phyloP scores from a whole-genome alignment of 2,113 vertebrate genomes.

The Scartelaos histophorus region DNA sequence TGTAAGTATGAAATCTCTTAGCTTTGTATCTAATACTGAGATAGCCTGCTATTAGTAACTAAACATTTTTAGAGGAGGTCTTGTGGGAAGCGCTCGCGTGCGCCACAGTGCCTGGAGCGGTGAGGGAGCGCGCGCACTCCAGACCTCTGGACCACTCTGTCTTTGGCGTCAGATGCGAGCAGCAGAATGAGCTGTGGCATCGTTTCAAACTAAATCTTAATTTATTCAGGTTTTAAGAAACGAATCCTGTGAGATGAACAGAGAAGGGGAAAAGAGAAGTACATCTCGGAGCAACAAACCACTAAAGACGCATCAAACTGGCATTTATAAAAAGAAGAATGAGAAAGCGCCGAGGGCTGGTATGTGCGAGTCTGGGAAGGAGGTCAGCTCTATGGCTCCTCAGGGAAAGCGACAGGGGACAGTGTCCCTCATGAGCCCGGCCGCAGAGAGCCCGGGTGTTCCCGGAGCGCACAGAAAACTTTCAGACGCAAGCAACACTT shows the following conservation, averaged over 20 bases:
- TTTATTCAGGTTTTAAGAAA: not conserved
- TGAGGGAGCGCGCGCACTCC: not conserved
- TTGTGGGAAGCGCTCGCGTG: not conserved
- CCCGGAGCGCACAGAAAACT: constrained; percentile 66
- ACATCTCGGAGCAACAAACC: constrained; percentile 52
- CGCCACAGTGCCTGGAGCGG: not conserved
- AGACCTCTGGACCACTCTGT: not conserved
- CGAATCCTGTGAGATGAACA: constrained; percentile 45
- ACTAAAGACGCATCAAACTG: constrained; percentile 39
- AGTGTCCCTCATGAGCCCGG: constrained; percentile 1
- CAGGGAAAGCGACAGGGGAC: constrained; percentile 52
- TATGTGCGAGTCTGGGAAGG: constrained; percentile 48
- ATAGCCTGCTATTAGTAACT: not conserved
- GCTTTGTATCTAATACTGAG: not conserved
- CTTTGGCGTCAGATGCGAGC: not conserved
- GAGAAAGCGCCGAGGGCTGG: constrained; percentile 32
- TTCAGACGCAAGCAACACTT: constrained; percentile 71
- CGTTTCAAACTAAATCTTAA: not conserved
- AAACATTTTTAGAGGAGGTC: not conserved
- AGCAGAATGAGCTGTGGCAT: not conserved
- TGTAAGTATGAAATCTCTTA: too few species aligned
- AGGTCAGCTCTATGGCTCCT: constrained; percentile 38
- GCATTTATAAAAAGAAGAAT: constrained; percentile 51
- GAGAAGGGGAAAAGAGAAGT: constrained; percentile 46
- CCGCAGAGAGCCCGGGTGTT: constrained; percentile 38